Evolutionary conservation across 2,113 vertebrate species (phyloP), one percentile per base, ranked within the genome.

Genomic region (Pogonocichla stellata): DNA sequence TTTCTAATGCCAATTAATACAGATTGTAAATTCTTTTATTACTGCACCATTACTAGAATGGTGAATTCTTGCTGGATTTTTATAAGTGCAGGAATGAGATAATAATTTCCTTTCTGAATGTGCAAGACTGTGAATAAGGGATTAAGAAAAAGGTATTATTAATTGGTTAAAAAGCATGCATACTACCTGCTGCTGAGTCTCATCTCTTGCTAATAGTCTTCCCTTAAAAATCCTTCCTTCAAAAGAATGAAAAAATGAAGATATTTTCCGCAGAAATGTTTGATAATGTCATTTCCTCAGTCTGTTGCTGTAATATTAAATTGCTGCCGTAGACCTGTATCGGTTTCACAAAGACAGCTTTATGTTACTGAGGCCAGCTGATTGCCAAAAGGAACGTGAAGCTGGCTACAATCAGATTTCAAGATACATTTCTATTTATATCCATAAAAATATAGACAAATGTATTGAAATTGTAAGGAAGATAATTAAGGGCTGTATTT

Each of bases 141-240:
- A 31, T 54, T 79, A 8, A 22, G 31, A 31, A 43, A 69, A 10
- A 22, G 19, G 3, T n/a, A 34, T 17, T 91, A 56, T 69, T 70
- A 45, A 54, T 51, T 92, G 19, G 38, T 77, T 75, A 79, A 75
- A 65, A 84, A 84, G 48, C 61, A 15, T 19, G 15, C 66, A 50
- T 71, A 48, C 26, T 91, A 73, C 54, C n/a, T 38, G 36, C 56
- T 13, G 16, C 31, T 23, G 22, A 85, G 48, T 77, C 77, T 94
- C 58, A 60, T 71, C 83, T 86, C 50, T 95, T 96, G 43, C 88
- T 94, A 53, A 82, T 58, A 91, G 74, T 91, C 31, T 95, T 91
- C 43, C 28, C 36, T 58, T 87, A 77, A 72, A 87, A 90, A 34
- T 53, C 12, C 42, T 80, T 29, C 38, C 34, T 48, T 62, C 38